These are phyloP conservation scores for Cottus gobio DNA, from an alignment of 2,113 vertebrate species.

Conservation along the genomic window DNA sequence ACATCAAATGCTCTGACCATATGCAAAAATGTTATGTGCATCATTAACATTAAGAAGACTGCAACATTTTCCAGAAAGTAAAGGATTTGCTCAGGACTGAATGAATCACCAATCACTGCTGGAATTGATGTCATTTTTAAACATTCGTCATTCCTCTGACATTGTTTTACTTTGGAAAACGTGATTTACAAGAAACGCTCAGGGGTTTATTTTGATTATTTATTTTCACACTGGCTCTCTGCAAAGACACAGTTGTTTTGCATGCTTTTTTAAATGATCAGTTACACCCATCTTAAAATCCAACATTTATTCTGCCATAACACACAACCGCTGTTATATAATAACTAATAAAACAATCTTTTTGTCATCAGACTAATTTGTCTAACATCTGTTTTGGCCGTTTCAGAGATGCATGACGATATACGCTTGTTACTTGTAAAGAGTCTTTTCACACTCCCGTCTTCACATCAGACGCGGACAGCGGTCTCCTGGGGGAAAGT, in stretches of 20 bases:
- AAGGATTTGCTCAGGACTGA: neutral
- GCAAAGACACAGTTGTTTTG: neutral
- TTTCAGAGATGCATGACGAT: neutral
- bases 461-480: neutral
- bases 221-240: neutral
- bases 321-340: neutral
- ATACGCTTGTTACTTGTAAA: neutral
- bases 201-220: neutral
- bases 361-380: neutral
- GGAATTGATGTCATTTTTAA: neutral
- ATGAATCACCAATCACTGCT: neutral
- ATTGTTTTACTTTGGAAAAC: neutral
- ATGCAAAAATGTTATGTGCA: too few relatives aligned
- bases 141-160: neutral
- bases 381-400: neutral
- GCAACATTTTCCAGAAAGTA: neutral
- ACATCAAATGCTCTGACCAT: too few relatives aligned
- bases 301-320: neutral
- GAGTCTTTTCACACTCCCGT: neutral
- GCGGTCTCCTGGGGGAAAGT: neutral
- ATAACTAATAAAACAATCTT: neutral
- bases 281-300: neutral
- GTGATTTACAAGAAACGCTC: neutral
- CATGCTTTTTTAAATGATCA: neutral
- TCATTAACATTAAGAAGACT: neutral